These are phyloP conservation scores for Lepidothrix coronata DNA, from an alignment of 2,113 vertebrate species.

Conservation along the genomic window DNA sequence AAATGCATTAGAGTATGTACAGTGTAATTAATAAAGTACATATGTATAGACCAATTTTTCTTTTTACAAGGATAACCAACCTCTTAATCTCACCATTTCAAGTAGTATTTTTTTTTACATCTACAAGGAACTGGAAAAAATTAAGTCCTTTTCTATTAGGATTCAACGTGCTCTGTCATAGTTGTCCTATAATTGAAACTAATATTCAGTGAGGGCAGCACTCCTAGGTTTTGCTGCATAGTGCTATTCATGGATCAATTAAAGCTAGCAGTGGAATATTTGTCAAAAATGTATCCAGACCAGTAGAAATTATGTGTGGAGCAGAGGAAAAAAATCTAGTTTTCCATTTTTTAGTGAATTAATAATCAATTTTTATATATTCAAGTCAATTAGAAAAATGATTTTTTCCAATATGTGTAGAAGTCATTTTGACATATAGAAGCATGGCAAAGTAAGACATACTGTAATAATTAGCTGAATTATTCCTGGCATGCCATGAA, in stretches of 20 bases:
- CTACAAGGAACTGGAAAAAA: not conserved
- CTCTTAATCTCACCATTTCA: constrained; percentile 42
- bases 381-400: constrained; percentile 49
- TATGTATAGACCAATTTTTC: not conserved
- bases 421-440: constrained; percentile 66
- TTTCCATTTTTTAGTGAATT: constrained; percentile 29
- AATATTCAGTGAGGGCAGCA: constrained; percentile 34
- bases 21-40: constrained; percentile 1
- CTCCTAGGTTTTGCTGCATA: constrained; percentile 11
- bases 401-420: constrained; percentile 49
- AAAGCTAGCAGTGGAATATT: constrained; percentile 53
- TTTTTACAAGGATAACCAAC: not conserved
- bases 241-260: constrained; percentile 48
- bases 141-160: constrained; percentile 6
- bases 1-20: not conserved
- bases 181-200: constrained; percentile 58
- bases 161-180: constrained; percentile 8
- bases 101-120: not conserved
- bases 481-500: constrained; percentile 78
- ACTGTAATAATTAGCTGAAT: constrained; percentile 82
- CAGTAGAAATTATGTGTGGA: not conserved
- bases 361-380: constrained; percentile 62
- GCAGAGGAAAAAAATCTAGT: not conserved
- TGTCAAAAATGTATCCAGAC: constrained; percentile 27
- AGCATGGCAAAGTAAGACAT: constrained; percentile 76